Percentiles rank a stretch among this genome's conserved stretches.
phyloP scores from a whole-genome alignment of 2,113 vertebrate genomes.

The Coturnix japonica region DNA sequence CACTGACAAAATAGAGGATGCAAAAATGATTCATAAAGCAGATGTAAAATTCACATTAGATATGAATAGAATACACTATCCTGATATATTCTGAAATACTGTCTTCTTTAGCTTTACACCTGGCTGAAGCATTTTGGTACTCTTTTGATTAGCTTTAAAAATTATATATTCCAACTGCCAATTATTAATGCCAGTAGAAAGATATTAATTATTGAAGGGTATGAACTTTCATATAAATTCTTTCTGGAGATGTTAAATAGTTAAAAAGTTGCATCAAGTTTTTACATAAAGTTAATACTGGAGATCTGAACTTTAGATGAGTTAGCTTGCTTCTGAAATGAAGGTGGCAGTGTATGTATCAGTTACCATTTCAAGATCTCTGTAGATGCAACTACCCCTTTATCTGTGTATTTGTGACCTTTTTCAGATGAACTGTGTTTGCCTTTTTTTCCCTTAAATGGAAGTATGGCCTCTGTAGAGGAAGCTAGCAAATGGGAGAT shows the following conservation, averaged over 20 bases:
- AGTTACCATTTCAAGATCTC: not conserved
- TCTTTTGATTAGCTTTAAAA: not conserved
- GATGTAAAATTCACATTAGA: not conserved
- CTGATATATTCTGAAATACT: not conserved
- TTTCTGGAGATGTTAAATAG: not conserved
- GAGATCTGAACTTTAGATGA: not conserved
- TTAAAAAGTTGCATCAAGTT: not conserved
- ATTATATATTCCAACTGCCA: not conserved
- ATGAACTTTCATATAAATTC: not conserved
- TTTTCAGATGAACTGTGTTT: not conserved
- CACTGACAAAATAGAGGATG: not conserved
- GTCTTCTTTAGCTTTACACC: not conserved
- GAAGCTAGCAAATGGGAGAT: not conserved
- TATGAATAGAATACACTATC: not conserved
- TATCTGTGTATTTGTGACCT: not conserved
- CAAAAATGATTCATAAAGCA: not conserved
- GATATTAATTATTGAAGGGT: not conserved
- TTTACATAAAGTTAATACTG: not conserved
- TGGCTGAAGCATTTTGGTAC: not conserved
- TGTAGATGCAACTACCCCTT: not conserved
- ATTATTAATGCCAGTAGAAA: not conserved
- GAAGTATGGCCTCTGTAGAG: not conserved
- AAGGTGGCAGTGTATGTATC: not conserved
- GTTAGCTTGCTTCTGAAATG: not conserved
- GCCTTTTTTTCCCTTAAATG: not conserved